Conservation (phyloP, 2,888 invertebrate genomes). For the Eumacrocentrus americanus region DNA sequence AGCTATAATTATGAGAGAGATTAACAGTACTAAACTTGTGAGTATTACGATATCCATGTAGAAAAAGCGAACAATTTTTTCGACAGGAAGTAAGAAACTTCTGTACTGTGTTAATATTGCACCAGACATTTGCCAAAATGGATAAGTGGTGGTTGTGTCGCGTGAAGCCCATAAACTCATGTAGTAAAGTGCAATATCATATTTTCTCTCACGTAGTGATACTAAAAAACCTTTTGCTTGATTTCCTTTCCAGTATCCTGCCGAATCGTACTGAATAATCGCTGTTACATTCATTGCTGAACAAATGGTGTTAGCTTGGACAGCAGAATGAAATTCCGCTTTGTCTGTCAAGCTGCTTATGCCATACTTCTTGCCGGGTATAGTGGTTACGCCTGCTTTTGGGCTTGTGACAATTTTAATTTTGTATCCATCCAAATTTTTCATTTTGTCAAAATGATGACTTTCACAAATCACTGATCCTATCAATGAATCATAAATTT, state of each 20-base stretch:
- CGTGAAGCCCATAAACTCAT: neutral
- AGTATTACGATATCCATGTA: neutral
- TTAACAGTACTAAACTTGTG: neutral
- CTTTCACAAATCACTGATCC: neutral
- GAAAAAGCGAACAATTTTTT: neutral
- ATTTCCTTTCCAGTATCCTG: neutral
- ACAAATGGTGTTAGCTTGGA: neutral
- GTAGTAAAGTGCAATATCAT: neutral
- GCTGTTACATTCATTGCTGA: neutral
- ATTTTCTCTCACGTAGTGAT: neutral
- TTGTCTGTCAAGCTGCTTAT: neutral
- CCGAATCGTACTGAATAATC: neutral
- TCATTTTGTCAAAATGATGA: neutral
- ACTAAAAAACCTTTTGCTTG: neutral
- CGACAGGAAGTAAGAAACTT: neutral
- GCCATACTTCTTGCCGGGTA: neutral
- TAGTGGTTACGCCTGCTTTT: neutral
- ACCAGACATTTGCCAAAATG: neutral
- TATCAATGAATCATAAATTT: neutral
- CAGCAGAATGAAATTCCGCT: neutral
- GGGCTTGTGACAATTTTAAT: neutral
- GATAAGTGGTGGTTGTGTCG: neutral
- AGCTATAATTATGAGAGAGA: neutral
- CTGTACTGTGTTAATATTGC: neutral
- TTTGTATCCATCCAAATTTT: neutral